Evolutionary conservation across 2,113 vertebrate genomes (phyloP), one percentile per base, ranked within the genome.

Genomic region (Nycticryphes semicollaris): DNA sequence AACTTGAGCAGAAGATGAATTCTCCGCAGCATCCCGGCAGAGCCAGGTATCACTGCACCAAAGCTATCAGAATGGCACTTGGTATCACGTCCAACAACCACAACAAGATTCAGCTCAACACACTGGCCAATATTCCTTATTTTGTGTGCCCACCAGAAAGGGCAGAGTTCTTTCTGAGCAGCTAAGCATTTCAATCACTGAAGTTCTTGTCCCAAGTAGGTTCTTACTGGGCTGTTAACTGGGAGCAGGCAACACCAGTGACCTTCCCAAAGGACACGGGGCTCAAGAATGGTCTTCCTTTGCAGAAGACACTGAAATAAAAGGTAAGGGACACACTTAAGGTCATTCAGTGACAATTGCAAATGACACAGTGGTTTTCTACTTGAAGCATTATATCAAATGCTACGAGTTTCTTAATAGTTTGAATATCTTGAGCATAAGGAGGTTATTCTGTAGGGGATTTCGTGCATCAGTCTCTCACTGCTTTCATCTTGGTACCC

Each of bases 61-160:
- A 35, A 33, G 50, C 53, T 16, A 28, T 9, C 69, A 23, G 28
- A 51, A 72, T 3, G 21, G n/a, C 35, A 8, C 37, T 62, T 43
- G 35, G 33, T 54, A 50, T 18, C 31, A 23, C 4, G 33, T 14
- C 54, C 67, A 69, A 63, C 82, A 23, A 39, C 43, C 48, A 35
- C 28, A 21, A 23, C 6, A 12, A 28, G 48, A 54, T n/a, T 14
- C 76, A 41, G 33, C 66, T 63, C 60, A 9, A 21, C 22, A 7
- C 0, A 5, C 25, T 41, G 30, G 35, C 39, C 2, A 3, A 0
- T 28, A 53, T 12, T 35, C n/a, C 62, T 56, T 25, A 8, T 11
- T 53, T 11, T 30, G 41, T 7, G 12, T 3, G 41, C 35, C 47
- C 53, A 9, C 41, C 39, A 30, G 27, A 67, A 35, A 51, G 31